Evolutionary conservation across 2,888 invertebrate genomes (phyloP), one percentile per base, ranked within the genome.

Genomic region (Clostera curtula): DNA sequence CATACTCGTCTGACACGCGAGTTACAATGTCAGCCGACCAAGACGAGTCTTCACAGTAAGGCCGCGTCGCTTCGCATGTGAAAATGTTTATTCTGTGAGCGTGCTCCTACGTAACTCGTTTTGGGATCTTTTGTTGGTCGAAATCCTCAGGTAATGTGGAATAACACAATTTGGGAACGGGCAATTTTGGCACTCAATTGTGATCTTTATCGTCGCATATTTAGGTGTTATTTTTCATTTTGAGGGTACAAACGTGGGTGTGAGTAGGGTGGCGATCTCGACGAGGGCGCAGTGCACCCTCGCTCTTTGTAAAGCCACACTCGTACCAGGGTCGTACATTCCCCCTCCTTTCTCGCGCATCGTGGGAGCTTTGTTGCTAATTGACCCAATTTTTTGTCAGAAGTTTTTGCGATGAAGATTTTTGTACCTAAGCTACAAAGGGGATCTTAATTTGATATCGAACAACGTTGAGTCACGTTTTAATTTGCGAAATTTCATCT

Each of bases 321-420:
- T 43, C 53, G 58, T 58, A 65, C 49, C 65, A 56, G 64, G 51
- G 49, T 52, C 34, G 54, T 50, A 43, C 42, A 43, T 29, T 40
- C 58, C 58, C 71, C 66, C 64, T 62, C 46, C 40, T 48, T 51
- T 56, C 40, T 58, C 53, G 51, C 56, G 58, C 60, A 65, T 60
- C 49, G 47, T 47, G 49, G 47, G 43, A 47, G 58, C 63, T 67
- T 64, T 64, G 53, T 64, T 55, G 40, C 57, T 73, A 77, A 79
- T 77, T 79, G 74, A 79, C 75, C 76, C 55, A 77, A 74, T 76
- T 79, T 66, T 62, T 58, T 43, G 46, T n/a, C n/a, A 55, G 41
- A 56, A 41, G 34, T 36, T 52, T 57, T 57, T 60, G 52, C 32
- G 40, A 25, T 36, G 34, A 49, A 56, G 44, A 53, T 51, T 55